A percentile compares a stretch with the other conserved stretches of the same genome.
Conservation (phyloP, 2,888 invertebrate species). For the Galerucella pusilla region DNA sequence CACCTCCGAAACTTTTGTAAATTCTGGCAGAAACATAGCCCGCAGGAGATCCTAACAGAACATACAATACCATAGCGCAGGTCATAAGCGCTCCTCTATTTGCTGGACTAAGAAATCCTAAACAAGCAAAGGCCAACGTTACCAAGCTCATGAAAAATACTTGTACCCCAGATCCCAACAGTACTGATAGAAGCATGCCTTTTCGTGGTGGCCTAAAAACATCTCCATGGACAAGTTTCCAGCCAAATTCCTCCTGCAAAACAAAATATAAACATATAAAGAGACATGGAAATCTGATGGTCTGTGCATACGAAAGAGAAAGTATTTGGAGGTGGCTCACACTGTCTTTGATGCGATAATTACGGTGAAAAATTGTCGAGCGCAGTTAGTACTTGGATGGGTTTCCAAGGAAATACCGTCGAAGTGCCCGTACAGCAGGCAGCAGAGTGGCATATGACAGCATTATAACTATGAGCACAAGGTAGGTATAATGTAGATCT, state of each 20-base stretch:
- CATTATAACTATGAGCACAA: too few relatives aligned
- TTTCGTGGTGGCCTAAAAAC: slow-evolving; percentile 96
- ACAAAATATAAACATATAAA: not conserved
- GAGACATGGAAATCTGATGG: too few relatives aligned
- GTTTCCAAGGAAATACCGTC: too few relatives aligned
- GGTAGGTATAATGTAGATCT: too few relatives aligned
- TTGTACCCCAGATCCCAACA: slow-evolving; percentile 97
- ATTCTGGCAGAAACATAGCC: slow-evolving; percentile 97
- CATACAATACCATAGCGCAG: slow-evolving; percentile 95
- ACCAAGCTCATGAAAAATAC: slow-evolving; percentile 96
- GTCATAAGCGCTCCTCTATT: slow-evolving; percentile 99
- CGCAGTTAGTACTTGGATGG: too few relatives aligned
- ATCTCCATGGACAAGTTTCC: slow-evolving; percentile 98
- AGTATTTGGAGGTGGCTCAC: too few relatives aligned
- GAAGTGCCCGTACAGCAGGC: too few relatives aligned
- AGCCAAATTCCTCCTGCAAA: slow-evolving; percentile 89
- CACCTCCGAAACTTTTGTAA: slow-evolving; percentile 98
- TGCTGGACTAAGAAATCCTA: slow-evolving; percentile 98
- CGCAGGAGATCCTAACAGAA: slow-evolving; percentile 95
- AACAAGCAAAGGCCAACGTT: slow-evolving; percentile 97
- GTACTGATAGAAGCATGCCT: slow-evolving; percentile 95
- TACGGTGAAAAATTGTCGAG: too few relatives aligned
- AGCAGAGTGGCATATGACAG: too few relatives aligned
- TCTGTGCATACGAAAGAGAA: too few relatives aligned
- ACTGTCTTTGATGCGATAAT: too few relatives aligned